Percentiles rank a stretch among this genome's conserved stretches.
phyloP scores from a whole-genome alignment of 2,113 vertebrate species.

The Acrocephalus kingi region DNA sequence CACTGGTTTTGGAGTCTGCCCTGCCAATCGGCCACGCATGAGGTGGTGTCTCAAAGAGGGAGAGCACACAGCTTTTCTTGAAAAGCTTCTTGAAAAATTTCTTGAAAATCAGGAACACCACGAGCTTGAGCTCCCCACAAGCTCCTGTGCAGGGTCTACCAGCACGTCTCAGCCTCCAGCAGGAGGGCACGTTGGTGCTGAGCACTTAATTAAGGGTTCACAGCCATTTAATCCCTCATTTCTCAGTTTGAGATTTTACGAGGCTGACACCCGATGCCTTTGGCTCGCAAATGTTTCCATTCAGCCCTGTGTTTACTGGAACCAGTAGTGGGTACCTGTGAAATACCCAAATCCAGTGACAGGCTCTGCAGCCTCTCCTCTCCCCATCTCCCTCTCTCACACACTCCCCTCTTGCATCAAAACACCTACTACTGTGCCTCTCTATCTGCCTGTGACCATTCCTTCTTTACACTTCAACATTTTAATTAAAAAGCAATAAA shows the following conservation, averaged over 20 bases:
- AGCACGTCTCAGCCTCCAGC: rapidly evolving
- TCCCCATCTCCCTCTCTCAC: neutral
- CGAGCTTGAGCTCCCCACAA: neutral
- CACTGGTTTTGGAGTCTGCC: neutral
- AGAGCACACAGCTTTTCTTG: rapidly evolving
- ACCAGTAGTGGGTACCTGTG: neutral
- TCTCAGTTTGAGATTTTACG: neutral
- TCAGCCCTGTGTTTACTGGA: neutral
- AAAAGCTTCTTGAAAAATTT: no score
- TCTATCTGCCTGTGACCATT: constrained; percentile 39
- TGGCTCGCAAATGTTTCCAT: constrained; percentile 11
- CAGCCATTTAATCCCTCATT: neutral
- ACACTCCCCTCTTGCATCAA: neutral
- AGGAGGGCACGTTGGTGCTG: neutral
- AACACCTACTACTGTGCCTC: neutral
- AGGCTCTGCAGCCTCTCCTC: neutral
- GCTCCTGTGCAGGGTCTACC: neutral
- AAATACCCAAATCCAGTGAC: neutral
- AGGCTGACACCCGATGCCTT: neutral
- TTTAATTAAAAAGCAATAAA: constrained; percentile 77
- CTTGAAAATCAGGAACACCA: neutral
- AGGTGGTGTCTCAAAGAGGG: neutral
- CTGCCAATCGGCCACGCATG: rapidly evolving
- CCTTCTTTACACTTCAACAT: constrained; percentile 48
- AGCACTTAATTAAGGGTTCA: neutral